phyloP scores from a whole-genome alignment of 2,113 vertebrate genomes.

The Camelus dromedarius region DNA sequence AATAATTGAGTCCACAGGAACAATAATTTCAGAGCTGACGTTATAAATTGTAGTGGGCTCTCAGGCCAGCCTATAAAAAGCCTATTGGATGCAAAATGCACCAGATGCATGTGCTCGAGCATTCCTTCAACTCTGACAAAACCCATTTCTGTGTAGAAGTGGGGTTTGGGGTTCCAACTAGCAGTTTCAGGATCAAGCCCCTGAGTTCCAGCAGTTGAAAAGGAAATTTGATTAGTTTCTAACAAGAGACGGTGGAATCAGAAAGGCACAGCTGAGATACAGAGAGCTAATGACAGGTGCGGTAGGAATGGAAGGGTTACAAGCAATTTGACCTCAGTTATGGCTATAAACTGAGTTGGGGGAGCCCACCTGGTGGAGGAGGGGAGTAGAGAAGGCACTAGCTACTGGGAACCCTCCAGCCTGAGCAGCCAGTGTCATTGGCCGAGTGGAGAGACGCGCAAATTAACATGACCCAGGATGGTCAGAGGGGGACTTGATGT shows the following conservation, averaged over 20 bases:
- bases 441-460: background rate
- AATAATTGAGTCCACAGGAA: background rate
- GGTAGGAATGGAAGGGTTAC: background rate
- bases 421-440: background rate
- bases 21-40: background rate
- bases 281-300: background rate
- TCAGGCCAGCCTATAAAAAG: background rate
- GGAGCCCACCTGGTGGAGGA: background rate
- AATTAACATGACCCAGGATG: background rate
- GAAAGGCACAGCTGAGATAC: background rate
- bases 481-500: background rate
- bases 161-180: background rate
- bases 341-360: background rate
- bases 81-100: background rate
- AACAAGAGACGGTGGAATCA: background rate
- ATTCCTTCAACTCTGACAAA: background rate
- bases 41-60: conserved; percentile 20
- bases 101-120: background rate
- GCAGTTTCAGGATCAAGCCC: background rate
- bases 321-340: background rate
- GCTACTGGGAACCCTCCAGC: background rate
- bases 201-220: background rate
- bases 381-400: background rate
- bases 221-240: background rate
- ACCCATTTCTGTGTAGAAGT: background rate